These are phyloP conservation scores for Parapsyche elsis DNA, from an alignment of 1,140 invertebrate genomes.

Conservation along the genomic window DNA sequence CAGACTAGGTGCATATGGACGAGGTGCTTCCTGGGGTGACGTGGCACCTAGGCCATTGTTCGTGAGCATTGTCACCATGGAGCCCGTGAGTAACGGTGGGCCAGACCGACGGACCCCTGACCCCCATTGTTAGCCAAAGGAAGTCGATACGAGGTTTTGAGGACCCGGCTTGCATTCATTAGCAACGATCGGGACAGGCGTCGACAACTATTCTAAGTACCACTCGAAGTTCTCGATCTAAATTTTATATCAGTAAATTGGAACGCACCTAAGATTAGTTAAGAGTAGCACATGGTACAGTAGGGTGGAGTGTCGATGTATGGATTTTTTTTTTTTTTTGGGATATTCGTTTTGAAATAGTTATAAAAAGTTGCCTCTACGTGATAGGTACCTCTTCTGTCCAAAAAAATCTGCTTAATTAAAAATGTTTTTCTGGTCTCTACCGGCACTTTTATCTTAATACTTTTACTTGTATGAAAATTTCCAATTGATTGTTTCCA, in stretches of 20 bases:
- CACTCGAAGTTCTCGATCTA: neutral
- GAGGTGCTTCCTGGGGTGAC: constrained; percentile 23
- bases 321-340: too few species aligned
- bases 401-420: too few species aligned
- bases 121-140: constrained; percentile 47
- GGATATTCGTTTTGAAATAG: too few species aligned
- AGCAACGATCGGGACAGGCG: neutral
- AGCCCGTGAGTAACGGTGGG: constrained; percentile 20
- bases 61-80: constrained; percentile 14
- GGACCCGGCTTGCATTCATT: constrained; percentile 17
- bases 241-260: neutral
- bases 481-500: too few species aligned
- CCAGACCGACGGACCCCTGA: constrained; percentile 35
- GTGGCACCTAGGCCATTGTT: constrained; percentile 15
- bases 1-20: constrained; percentile 21
- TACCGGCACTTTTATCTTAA: too few species aligned
- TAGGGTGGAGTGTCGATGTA: too few species aligned
- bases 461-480: too few species aligned
- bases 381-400: too few species aligned
- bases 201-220: neutral
- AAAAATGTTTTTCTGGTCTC: too few species aligned
- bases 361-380: too few species aligned
- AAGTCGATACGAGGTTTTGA: constrained; percentile 45
- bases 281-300: too few species aligned
- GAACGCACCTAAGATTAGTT: neutral